Evolutionary conservation across 92 coral and sea anemone species (phyloP), one percentile per base, ranked within the genome.

Genomic region (Bergia sp.): DNA sequence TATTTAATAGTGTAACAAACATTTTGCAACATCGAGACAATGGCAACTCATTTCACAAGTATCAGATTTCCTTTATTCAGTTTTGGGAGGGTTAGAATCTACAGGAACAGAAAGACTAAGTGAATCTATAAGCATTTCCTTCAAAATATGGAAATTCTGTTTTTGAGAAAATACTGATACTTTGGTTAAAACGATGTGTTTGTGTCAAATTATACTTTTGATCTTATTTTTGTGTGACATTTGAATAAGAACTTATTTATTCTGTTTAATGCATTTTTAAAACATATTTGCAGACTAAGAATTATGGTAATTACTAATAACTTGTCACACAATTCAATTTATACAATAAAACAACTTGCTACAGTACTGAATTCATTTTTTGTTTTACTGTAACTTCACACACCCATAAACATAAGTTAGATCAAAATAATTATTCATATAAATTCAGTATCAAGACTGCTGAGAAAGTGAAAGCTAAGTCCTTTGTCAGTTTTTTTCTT

Each of bases 21-120:
- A 41, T 21, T 76, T 76, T 76, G 79, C 45, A 76, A 15, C 10
- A 76, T 39, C 50, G 79, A 76, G 45, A 44, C 50, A 76, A 50
- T 76, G 79, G 23, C 43, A 76, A 76, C 79, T 11, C 36, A 41
- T 76, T 76, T 76, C 20, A 37, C 21, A 76, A 39, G 79, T 41
- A 76, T 76, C 79, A 44, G 45, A 76, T 76, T 76, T 15, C 79
- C 13, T n/a, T 40, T 40, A 18, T 41, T 41, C 79, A 40, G 53
- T 38, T 74, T 11, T 20, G 6, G 6, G 50, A 41, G 49, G 79
- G 79, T 5, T 50, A 76, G 8, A 74, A 47, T 74, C 79, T 74
- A 39, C 4, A 13, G 13, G 1, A 72, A n/a, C 13, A 53, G 10
- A 8, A 53, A 5, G 50, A 45, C 11, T 12, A 15, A 53, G 16